Conservation (phyloP, 2,113 vertebrate genomes). For the Atlantisia rogersi region DNA sequence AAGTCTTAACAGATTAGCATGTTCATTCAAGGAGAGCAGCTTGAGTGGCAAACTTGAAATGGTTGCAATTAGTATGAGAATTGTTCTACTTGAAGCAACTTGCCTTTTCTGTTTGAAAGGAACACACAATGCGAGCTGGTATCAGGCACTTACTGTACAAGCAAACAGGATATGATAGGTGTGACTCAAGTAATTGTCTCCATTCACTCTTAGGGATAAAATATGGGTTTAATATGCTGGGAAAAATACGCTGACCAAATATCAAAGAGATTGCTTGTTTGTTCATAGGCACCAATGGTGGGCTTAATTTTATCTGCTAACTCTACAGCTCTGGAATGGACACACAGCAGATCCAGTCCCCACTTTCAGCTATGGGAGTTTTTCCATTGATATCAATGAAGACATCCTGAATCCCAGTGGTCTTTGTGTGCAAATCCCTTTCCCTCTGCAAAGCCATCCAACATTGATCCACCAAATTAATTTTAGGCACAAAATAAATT, state of each 20-base stretch:
- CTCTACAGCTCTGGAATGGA: neutral
- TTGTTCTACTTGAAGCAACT: conserved; percentile 64
- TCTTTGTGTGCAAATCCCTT: neutral
- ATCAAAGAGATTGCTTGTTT: neutral
- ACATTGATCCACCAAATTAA: neutral
- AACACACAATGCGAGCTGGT: conserved; percentile 28
- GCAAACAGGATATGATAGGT: conserved; percentile 59
- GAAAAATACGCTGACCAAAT: neutral
- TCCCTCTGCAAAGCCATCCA: neutral
- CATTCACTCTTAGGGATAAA: conserved; percentile 6
- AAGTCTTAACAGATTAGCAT: conserved; percentile 40
- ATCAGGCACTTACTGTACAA: conserved; percentile 14
- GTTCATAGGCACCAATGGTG: neutral
- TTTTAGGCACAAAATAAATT: neutral
- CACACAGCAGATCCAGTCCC: neutral
- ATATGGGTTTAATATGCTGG: neutral
- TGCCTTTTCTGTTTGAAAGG: conserved; percentile 62
- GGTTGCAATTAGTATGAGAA: conserved; percentile 37
- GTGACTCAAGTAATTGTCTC: conserved; percentile 55
- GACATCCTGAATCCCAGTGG: neutral
- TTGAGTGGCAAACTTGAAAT: conserved; percentile 10
- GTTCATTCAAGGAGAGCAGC: conserved; percentile 22
- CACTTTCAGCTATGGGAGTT: neutral
- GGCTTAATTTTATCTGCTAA: neutral
- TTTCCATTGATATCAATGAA: neutral